These are phyloP conservation scores for Oncorhynchus mykiss DNA, from an alignment of 2,113 vertebrate species.

Conservation along the genomic window DNA sequence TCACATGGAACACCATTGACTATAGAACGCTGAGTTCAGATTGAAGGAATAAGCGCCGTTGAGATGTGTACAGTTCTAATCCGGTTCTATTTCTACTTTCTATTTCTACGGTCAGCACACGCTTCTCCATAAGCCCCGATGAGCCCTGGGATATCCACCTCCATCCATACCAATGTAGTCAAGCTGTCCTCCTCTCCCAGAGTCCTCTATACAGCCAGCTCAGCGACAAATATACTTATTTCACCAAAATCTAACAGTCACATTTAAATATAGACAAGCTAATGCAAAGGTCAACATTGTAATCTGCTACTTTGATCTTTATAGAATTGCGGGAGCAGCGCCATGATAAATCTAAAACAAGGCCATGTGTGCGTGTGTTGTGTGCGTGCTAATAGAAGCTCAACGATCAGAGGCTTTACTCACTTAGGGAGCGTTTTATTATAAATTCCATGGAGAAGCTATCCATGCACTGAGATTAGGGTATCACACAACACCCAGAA, in stretches of 20 bases:
- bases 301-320: slow-evolving; percentile 91
- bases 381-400: slow-evolving; percentile 85
- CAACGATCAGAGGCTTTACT: slow-evolving; percentile 87
- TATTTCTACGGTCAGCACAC: too few relatives aligned
- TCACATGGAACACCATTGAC: too few relatives aligned
- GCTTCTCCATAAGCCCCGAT: too few relatives aligned
- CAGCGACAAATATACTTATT: slow-evolving; percentile 91
- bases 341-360: slow-evolving; percentile 90
- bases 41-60: too few relatives aligned
- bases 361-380: slow-evolving; percentile 85
- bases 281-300: slow-evolving; percentile 91
- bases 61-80: not conserved
- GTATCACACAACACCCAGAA: slow-evolving; percentile 24
- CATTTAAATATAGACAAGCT: slow-evolving; percentile 92
- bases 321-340: slow-evolving; percentile 90
- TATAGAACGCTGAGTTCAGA: too few relatives aligned
- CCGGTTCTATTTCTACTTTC: too few relatives aligned
- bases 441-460: slow-evolving; percentile 66
- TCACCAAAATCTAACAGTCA: slow-evolving; percentile 89
- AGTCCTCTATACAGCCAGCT: slow-evolving; percentile 56
- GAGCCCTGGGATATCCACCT: too few relatives aligned
- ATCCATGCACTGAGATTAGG: slow-evolving; percentile 19
- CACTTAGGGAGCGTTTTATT: slow-evolving; percentile 86
- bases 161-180: too few relatives aligned
- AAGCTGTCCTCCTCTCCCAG: too few relatives aligned